Percentiles rank a stretch among this genome's conserved stretches.
These are phyloP conservation scores for Neomonachus schauinslandi DNA, from an alignment of 2,113 vertebrate genomes.

Conservation along the genomic window DNA sequence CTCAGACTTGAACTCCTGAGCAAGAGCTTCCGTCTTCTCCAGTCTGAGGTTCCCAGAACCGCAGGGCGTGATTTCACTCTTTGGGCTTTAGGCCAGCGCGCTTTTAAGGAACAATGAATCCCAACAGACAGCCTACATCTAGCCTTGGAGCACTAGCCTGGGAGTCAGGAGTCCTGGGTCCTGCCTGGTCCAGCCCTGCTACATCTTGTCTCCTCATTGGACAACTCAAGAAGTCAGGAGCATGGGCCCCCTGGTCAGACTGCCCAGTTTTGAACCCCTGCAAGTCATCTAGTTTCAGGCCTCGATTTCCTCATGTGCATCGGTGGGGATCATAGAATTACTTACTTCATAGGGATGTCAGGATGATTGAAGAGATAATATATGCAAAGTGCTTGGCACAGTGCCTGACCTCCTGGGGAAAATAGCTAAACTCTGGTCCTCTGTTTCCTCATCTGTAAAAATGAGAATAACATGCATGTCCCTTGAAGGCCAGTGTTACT, in stretches of 20 bases:
- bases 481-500: background rate
- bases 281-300: background rate
- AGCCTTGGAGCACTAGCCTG: background rate
- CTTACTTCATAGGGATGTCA: background rate
- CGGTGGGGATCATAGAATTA: background rate
- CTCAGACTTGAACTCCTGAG: conserved; percentile 68
- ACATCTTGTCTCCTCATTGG: background rate
- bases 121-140: background rate
- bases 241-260: background rate
- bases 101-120: conserved; percentile 75
- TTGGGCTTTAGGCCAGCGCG: conserved; percentile 51
- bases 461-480: background rate
- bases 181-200: background rate
- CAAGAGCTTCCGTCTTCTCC: conserved; percentile 60
- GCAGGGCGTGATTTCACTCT: conserved; percentile 73
- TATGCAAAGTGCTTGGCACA: conserved; percentile 13
- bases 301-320: conserved; percentile 14
- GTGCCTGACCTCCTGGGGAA: background rate
- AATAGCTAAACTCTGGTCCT: background rate
- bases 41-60: conserved; percentile 71
- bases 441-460: conserved; percentile 29
- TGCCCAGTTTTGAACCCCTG: background rate
- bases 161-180: conserved; percentile 6
- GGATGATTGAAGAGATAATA: background rate
- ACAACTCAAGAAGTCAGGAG: background rate